Base-by-base conservation (phyloP, 2,113 vertebrate genomes). In the Oenanthe oenanthe region DNA sequence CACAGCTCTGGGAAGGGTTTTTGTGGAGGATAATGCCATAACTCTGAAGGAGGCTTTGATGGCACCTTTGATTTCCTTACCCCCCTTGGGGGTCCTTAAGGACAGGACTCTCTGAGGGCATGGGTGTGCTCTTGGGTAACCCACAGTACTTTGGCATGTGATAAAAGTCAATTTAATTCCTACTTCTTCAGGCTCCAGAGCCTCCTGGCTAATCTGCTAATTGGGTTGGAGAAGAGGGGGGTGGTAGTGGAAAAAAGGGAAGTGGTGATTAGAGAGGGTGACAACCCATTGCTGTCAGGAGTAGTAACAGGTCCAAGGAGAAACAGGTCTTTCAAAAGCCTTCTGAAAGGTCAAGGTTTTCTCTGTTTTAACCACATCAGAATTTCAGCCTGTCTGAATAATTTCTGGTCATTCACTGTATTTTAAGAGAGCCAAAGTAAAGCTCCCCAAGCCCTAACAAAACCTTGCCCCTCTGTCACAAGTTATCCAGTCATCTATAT, bases 181-280 rank as follows among this genome's bases (percentile, higher is more conserved):
- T 90, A 14, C 38, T 71, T 92, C 88, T 96, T 93, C 53, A 89
- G 60, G 51, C 65, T 92, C 53, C 86, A 24, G 71, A 70, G 47
- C 78, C 90, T 95, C 65, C 88, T 93, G 84, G 73, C n/a, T 93
- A 92, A 91, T 93, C 48, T 94, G 80, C 34, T 97, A 96, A 97
- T 84, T 95, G 91, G 45, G 65, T n/a, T 86, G 63, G n/a, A 89
- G 85, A 74, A 91, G 83, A 12, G 32, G 0, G 9, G 26, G 76
- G 51, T 82, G 43, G n/a, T 86, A 87, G 50, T 68, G n/a, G 56
- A 20, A 77, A 76, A 90, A 88, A 89, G 15, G 12, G 43, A 63
- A 83, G 28, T 36, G n/a, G 10, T 53, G 72, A 94, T 68, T 60
- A 83, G 63, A 81, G 40, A 71, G 42, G 40, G 56, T 56, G 56